Conservation (phyloP, 2,888 invertebrate genomes). For the Branchipolynoe longqiensis region DNA sequence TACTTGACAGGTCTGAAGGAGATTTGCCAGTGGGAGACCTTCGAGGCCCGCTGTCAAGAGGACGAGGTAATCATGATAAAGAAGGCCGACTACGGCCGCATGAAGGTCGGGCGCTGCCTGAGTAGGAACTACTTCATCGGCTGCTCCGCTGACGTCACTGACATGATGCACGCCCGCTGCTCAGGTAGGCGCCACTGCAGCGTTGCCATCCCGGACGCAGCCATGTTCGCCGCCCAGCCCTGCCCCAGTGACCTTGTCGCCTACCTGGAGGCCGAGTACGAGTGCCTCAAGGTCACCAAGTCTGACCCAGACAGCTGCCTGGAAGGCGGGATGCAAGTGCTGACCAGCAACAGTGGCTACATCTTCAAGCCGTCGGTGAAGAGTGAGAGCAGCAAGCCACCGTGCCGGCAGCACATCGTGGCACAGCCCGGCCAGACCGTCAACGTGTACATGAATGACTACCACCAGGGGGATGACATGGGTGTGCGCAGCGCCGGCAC, state of each 20-base stretch:
- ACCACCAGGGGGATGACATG: too few relatives aligned
- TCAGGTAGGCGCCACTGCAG: slow-evolving; percentile 59
- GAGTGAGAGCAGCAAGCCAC: too few relatives aligned
- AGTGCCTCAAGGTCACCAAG: slow-evolving; percentile 63
- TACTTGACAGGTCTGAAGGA: slow-evolving; percentile 44
- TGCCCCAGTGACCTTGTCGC: slow-evolving; percentile 65
- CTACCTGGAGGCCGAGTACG: slow-evolving; percentile 64
- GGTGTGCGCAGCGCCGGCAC: too few relatives aligned
- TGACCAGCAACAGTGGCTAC: too few relatives aligned
- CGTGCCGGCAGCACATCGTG: too few relatives aligned
- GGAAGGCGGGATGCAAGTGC: too few relatives aligned
- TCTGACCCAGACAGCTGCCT: too few relatives aligned
- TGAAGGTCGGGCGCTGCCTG: slow-evolving; percentile 59
- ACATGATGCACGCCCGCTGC: slow-evolving; percentile 57
- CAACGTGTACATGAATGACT: too few relatives aligned
- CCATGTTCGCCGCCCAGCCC: slow-evolving; percentile 53
- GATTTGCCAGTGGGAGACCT: slow-evolving; percentile 60
- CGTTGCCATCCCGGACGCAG: slow-evolving; percentile 59
- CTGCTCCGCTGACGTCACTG: slow-evolving; percentile 57
- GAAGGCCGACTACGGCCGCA: slow-evolving; percentile 60
- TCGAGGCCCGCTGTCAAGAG: slow-evolving; percentile 48
- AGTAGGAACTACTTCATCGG: slow-evolving; percentile 61
- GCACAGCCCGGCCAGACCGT: too few relatives aligned
- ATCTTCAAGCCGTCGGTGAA: too few relatives aligned
- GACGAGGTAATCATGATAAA: slow-evolving; percentile 61